Conservation (phyloP, 2,113 vertebrate genomes). For the Zosterops pallidus region DNA sequence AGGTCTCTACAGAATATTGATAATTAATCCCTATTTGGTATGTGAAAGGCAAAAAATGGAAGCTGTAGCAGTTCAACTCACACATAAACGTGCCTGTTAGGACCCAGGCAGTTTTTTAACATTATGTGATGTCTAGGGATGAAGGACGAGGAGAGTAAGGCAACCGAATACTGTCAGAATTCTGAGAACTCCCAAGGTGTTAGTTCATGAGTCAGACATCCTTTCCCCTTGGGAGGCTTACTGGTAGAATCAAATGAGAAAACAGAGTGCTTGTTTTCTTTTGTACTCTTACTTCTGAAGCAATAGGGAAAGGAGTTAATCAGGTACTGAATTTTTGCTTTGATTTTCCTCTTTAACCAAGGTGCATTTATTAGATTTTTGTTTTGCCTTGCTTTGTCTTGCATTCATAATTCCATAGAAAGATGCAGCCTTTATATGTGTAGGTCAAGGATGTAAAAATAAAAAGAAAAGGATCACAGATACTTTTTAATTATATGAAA, state of each 20-base stretch:
- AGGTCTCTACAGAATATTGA: neutral
- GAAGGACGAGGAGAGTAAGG: conserved; percentile 4
- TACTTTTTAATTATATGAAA: neutral
- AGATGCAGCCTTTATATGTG: neutral
- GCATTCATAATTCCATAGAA: neutral
- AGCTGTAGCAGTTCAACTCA: neutral
- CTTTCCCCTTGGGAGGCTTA: neutral
- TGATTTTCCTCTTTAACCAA: neutral
- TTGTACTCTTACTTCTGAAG: neutral
- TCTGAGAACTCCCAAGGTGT: neutral
- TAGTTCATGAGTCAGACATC: neutral
- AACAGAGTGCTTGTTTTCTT: neutral
- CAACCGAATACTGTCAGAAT: neutral
- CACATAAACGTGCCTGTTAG: neutral
- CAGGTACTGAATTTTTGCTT: neutral
- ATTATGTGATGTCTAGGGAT: neutral
- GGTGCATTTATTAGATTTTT: neutral
- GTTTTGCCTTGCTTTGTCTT: neutral
- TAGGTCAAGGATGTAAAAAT: neutral
- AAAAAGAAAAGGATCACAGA: neutral
- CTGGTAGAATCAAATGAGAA: neutral
- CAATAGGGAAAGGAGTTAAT: neutral
- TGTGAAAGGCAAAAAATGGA: conserved; percentile 17
- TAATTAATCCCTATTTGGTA: conserved; percentile 41
- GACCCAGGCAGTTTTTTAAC: neutral